phyloP scores from a whole-genome alignment of 2,113 vertebrate species.

The Eolophus roseicapilla region DNA sequence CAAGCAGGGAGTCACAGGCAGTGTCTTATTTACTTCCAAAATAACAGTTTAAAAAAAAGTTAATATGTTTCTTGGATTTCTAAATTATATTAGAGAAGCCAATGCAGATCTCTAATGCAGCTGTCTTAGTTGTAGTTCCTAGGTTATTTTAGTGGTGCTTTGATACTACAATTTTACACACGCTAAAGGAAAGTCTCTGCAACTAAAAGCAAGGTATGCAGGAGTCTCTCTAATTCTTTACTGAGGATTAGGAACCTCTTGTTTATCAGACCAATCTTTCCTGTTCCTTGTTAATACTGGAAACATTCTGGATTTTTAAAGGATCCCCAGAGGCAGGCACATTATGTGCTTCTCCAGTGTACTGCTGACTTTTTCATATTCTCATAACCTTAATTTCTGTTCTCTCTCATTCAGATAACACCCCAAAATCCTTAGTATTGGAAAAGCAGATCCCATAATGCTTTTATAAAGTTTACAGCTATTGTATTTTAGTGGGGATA shows the following conservation, averaged over 20 bases:
- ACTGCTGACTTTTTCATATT: not conserved
- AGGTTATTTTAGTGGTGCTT: not conserved
- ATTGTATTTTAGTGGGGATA: not conserved
- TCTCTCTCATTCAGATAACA: not conserved
- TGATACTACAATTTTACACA: not conserved
- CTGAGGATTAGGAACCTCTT: not conserved
- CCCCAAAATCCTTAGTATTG: not conserved
- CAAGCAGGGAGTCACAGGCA: not conserved
- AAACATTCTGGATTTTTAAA: not conserved
- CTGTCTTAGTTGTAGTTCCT: not conserved
- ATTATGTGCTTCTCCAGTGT: not conserved
- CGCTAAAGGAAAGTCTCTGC: not conserved
- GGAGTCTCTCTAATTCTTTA: not conserved
- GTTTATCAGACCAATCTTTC: not conserved
- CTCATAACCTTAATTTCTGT: not conserved
- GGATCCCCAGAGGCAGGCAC: not conserved
- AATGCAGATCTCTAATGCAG: not conserved
- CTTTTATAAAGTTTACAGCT: not conserved
- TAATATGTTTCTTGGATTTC: not conserved
- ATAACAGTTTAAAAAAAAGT: not conserved
- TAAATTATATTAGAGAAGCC: not conserved
- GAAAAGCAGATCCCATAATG: not conserved
- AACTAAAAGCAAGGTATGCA: not conserved
- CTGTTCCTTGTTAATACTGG: not conserved
- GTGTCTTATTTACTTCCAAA: not conserved